Evolutionary conservation across 2,888 invertebrate genomes (phyloP).

Genomic region (Drosophila hamatofila): DNA sequence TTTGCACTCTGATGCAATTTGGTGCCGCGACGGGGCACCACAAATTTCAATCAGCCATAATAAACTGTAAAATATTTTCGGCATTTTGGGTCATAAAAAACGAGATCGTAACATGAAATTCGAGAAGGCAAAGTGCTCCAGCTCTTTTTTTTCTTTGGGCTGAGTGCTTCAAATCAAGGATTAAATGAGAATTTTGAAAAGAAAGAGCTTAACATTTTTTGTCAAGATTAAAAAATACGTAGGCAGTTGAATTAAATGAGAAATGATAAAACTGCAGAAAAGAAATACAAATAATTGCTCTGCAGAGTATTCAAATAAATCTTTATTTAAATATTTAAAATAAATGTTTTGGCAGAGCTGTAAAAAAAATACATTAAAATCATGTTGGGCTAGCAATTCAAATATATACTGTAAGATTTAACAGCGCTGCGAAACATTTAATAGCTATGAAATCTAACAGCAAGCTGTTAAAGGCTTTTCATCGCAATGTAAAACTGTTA

Average conservation of each 20-base stretch:
- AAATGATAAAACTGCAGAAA: not conserved
- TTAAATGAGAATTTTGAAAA: conserved; percentile 40
- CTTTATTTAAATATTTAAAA: not conserved
- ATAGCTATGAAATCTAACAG: not conserved
- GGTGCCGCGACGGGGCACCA: conserved; percentile 44
- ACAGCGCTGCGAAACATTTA: not conserved
- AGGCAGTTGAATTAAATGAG: not conserved
- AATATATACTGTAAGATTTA: not conserved
- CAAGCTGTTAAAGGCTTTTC: not conserved
- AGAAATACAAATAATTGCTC: not conserved
- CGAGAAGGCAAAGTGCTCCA: conserved; percentile 33
- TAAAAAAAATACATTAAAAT: not conserved
- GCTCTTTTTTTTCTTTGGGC: not conserved
- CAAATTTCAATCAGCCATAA: conserved; percentile 76
- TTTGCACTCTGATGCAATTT: conserved; percentile 66
- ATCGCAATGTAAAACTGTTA: not conserved
- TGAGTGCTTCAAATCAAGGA: conserved; percentile 14
- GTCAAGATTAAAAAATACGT: conserved; percentile 31
- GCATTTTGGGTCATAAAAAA: conserved; percentile 41
- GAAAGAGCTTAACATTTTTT: conserved; percentile 22
- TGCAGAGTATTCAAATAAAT: not conserved
- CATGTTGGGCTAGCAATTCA: not conserved
- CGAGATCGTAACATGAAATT: conserved; percentile 42
- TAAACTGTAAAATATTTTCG: conserved; percentile 69
- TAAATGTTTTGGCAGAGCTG: not conserved